Evolutionary conservation across 2,113 vertebrate species (phyloP).

Genomic region (Epinephelus moara): DNA sequence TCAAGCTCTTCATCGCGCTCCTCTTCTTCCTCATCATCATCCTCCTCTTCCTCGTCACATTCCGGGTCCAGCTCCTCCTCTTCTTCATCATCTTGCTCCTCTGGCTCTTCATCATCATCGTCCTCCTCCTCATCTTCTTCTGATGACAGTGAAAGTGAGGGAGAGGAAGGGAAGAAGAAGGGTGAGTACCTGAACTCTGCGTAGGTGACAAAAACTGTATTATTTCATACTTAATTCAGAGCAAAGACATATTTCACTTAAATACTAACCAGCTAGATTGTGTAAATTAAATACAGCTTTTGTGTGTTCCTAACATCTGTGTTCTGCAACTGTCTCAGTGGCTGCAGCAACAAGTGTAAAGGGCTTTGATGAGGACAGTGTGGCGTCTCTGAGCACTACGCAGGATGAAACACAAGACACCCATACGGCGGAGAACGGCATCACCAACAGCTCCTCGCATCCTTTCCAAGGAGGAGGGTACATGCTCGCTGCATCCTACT

Average conservation of each 20-base stretch:
- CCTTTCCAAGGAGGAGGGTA: slow-evolving; percentile 93
- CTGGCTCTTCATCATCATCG: slow-evolving; percentile 94
- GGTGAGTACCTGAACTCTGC: slow-evolving; percentile 64
- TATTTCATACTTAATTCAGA: not conserved
- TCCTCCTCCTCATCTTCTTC: slow-evolving; percentile 95
- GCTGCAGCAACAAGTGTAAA: slow-evolving; percentile 89
- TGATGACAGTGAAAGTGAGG: slow-evolving; percentile 93
- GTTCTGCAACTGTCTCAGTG: slow-evolving; percentile 62
- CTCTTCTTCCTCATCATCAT: slow-evolving; percentile 95
- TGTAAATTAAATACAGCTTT: not conserved
- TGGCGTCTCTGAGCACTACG: slow-evolving; percentile 92
- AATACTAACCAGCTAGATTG: not conserved
- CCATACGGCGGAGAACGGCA: slow-evolving; percentile 92
- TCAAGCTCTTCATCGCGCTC: slow-evolving; percentile 92
- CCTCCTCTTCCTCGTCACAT: slow-evolving; percentile 92
- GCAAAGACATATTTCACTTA: not conserved
- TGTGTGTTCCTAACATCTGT: slow-evolving; percentile 14
- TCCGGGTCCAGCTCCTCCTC: slow-evolving; percentile 87
- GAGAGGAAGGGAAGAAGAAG: slow-evolving; percentile 83
- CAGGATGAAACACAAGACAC: slow-evolving; percentile 96
- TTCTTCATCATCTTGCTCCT: slow-evolving; percentile 93
- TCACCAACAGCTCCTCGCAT: slow-evolving; percentile 86
- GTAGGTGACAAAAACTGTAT: not conserved
- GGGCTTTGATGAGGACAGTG: slow-evolving; percentile 96
- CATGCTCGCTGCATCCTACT: slow-evolving; percentile 96